Evolutionary conservation across 2,797 vertebrate genomes (phyloP).

Genomic region (Alcedo atthis): DNA sequence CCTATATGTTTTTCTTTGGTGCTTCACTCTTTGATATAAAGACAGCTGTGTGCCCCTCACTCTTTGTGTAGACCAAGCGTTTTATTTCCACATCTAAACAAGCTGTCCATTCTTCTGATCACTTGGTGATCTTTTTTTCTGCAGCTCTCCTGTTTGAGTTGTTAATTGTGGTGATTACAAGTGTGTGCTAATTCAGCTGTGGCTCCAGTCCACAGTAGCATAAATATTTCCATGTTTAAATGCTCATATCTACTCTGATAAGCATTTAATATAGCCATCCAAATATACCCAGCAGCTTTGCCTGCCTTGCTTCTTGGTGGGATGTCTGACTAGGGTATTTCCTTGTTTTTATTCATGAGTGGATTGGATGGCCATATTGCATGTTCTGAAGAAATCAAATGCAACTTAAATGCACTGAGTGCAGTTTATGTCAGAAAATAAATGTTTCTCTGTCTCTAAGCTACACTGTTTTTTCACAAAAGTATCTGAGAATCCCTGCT

Average conservation of each 20-base stretch:
- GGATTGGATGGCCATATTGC: background rate
- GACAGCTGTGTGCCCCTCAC: constrained; percentile 41
- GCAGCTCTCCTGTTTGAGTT: constrained; percentile 18
- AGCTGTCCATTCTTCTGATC: constrained; percentile 40
- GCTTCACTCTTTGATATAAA: constrained; percentile 48
- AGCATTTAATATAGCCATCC: background rate
- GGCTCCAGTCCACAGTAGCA: background rate
- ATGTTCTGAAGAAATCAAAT: background rate
- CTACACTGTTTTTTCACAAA: background rate
- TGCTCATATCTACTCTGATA: background rate
- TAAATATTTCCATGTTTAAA: constrained; percentile 47
- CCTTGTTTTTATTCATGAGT: background rate
- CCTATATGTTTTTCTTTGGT: constrained; percentile 6
- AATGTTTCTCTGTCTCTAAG: background rate
- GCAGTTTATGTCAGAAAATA: background rate
- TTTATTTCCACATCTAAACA: constrained; percentile 42
- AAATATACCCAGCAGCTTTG: background rate
- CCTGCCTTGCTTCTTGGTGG: background rate
- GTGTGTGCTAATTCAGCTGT: background rate
- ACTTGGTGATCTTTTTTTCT: background rate
- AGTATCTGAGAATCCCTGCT: background rate
- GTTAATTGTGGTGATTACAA: background rate
- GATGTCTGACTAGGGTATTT: background rate
- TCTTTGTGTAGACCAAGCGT: constrained; percentile 3
- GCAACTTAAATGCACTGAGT: background rate